Percentiles rank a stretch among this genome's conserved stretches.
Evolutionary conservation across 2,888 invertebrate genomes (phyloP).

Genomic region (Rhagonycha lutea): DNA sequence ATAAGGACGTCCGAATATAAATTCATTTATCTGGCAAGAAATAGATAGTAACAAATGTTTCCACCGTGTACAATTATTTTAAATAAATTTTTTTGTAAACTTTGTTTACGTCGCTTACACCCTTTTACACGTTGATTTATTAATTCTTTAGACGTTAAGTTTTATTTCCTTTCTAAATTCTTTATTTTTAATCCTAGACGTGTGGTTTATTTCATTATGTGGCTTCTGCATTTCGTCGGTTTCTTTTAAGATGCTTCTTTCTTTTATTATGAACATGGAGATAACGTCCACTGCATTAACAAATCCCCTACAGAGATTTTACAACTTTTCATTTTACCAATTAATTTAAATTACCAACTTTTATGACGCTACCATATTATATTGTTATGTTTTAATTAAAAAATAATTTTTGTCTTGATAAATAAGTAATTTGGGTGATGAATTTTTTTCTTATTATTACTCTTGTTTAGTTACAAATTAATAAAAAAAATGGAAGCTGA

Average conservation of each 20-base stretch:
- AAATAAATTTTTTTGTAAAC: neutral
- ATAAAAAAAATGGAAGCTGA: neutral
- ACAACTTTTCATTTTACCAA: neutral
- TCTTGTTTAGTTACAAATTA: neutral
- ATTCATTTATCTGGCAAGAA: neutral
- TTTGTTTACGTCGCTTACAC: neutral
- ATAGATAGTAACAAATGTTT: neutral
- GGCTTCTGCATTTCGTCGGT: conserved; percentile 20
- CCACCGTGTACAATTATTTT: neutral
- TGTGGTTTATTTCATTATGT: conserved; percentile 14
- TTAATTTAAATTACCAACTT: neutral
- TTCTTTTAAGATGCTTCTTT: conserved; percentile 13
- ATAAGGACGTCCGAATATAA: neutral
- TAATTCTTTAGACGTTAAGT: neutral
- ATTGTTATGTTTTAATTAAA: neutral
- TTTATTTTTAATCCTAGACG: conserved; percentile 11
- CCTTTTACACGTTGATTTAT: neutral
- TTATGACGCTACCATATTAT: neutral
- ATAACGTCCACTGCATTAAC: conserved; percentile 14
- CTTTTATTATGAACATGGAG: conserved; percentile 9
- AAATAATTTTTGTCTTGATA: neutral
- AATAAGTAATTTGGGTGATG: neutral
- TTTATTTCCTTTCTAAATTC: neutral
- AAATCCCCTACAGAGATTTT: conserved; percentile 9
- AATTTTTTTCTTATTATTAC: neutral